Percentiles rank a stretch among this genome's conserved stretches.
These are phyloP conservation scores for Patiria pectinifera DNA, from an alignment of 53 echinoderm and acorn worm genomes.

Conservation along the genomic window DNA sequence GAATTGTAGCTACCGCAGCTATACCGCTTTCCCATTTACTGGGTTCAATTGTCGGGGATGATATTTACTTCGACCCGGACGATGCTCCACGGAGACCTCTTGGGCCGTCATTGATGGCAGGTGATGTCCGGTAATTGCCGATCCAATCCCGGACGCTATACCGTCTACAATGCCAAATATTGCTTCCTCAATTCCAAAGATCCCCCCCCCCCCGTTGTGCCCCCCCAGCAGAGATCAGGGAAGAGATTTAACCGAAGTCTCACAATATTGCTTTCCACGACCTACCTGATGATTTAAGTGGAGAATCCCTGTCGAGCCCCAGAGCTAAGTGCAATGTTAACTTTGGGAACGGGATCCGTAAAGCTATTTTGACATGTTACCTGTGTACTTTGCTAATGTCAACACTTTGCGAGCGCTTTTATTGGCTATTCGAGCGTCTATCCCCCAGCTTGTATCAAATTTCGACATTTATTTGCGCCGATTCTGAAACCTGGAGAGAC, in stretches of 20 bases:
- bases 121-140: neutral
- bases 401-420: neutral
- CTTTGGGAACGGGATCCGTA: neutral
- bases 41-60: neutral
- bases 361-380: neutral
- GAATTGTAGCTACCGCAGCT: no score
- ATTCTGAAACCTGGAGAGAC: no score
- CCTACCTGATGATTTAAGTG: neutral
- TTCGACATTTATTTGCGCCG: no score
- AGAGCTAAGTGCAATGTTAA: no score
- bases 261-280: neutral
- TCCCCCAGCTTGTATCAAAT: no score
- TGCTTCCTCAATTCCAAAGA: neutral
- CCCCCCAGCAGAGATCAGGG: no score
- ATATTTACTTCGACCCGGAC: neutral
- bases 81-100: neutral
- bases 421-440: neutral
- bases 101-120: neutral
- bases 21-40: no score
- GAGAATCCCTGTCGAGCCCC: no score
- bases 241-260: neutral
- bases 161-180: neutral
- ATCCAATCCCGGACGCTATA: neutral
- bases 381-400: neutral
- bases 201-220: no score